A percentile compares a stretch with the other conserved stretches of the same genome.
These are phyloP conservation scores for Coenobita brevimanus DNA, from an alignment of 1,140 invertebrate species.

Conservation along the genomic window DNA sequence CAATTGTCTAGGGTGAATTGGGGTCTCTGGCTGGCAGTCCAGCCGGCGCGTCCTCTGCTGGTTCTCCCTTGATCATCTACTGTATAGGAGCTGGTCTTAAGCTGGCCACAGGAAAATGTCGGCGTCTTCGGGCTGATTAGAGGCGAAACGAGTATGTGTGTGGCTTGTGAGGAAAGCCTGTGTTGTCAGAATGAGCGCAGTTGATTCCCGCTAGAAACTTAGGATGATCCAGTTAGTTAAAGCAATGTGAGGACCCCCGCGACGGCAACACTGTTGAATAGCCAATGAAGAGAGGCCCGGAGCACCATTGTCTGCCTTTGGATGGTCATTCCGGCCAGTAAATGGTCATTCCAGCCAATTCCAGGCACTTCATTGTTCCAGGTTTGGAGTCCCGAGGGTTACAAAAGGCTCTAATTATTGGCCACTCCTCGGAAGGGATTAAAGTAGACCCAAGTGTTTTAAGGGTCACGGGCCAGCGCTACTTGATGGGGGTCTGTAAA, in stretches of 20 bases:
- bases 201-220: background rate
- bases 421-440: slow-evolving; percentile 59
- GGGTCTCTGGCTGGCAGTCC: too few species aligned
- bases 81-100: too few species aligned
- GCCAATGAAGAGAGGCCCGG: slow-evolving; percentile 61
- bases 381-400: slow-evolving; percentile 49
- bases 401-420: slow-evolving; percentile 65
- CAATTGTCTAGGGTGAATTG: too few species aligned
- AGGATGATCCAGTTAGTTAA: slow-evolving; percentile 46
- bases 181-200: too few species aligned
- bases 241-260: slow-evolving; percentile 3
- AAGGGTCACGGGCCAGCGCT: background rate
- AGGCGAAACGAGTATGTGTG: too few species aligned
- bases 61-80: background rate
- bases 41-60: background rate
- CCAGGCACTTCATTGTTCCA: slow-evolving; percentile 65
- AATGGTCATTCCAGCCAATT: slow-evolving; percentile 66
- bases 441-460: slow-evolving; percentile 46
- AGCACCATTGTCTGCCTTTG: slow-evolving; percentile 59
- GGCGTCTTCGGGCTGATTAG: too few species aligned
- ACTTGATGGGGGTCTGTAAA: background rate
- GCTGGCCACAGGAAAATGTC: too few species aligned
- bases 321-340: slow-evolving; percentile 63
- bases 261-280: slow-evolving; percentile 61
- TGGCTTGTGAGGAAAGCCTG: too few species aligned